These are phyloP conservation scores for Grammomys surdaster DNA, from an alignment of 2,113 vertebrate genomes.

Conservation along the genomic window DNA sequence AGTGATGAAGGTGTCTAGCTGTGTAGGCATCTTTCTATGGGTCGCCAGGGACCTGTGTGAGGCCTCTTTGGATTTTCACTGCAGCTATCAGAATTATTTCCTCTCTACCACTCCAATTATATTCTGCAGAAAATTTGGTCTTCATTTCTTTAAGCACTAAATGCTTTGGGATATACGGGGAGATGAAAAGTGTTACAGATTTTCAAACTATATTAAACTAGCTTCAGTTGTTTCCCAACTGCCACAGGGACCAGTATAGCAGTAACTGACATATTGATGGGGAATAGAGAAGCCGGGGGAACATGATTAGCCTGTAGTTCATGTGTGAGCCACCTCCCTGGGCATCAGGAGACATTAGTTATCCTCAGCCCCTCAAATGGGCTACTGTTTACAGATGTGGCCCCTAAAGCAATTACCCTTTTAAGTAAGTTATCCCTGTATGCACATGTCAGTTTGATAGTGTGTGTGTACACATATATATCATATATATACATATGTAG, in stretches of 20 bases:
- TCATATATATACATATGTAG: not conserved
- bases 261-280: constrained; percentile 21
- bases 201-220: constrained; percentile 67
- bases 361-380: not conserved
- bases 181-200: constrained; percentile 71
- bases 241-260: not conserved
- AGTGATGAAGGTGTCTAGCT: not conserved
- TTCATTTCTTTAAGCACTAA: constrained; percentile 68
- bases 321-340: not conserved
- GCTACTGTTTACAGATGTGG: constrained; percentile 19
- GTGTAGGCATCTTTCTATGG: not conserved
- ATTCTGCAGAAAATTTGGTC: constrained; percentile 51
- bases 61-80: constrained; percentile 37
- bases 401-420: constrained; percentile 29
- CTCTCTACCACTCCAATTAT: constrained; percentile 26
- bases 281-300: not conserved
- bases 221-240: constrained; percentile 66
- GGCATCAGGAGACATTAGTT: not conserved
- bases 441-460: not conserved
- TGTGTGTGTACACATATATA: not conserved
- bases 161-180: constrained; percentile 35
- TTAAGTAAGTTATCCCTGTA: not conserved
- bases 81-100: not conserved
- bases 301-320: not conserved
- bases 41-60: not conserved